Percentiles rank a stretch among this genome's conserved stretches.
These are phyloP conservation scores for Myotis lucifugus DNA, from an alignment of 2,113 vertebrate genomes.

Conservation along the genomic window DNA sequence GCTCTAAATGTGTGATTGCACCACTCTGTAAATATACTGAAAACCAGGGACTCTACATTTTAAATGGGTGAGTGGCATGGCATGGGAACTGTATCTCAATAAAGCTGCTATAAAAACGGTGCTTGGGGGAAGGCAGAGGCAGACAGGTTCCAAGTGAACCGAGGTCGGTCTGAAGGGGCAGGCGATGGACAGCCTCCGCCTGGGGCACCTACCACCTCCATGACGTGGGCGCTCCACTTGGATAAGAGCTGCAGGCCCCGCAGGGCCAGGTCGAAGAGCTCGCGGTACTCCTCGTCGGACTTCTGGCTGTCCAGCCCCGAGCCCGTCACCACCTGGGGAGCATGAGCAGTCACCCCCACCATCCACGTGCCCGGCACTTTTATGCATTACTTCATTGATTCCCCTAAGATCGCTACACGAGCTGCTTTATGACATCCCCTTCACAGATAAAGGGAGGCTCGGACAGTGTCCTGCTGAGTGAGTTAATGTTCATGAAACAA, in stretches of 20 bases:
- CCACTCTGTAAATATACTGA: background rate
- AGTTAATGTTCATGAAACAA: background rate
- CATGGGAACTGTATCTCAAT: background rate
- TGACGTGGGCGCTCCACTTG: conserved; percentile 99
- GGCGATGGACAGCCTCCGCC: background rate
- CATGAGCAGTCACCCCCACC: background rate
- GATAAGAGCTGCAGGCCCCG: conserved; percentile 97
- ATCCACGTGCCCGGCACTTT: accelerated
- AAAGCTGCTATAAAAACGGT: background rate
- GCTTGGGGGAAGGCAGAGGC: background rate
- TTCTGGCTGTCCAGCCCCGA: conserved; percentile 99
- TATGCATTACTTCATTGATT: background rate
- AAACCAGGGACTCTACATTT: background rate
- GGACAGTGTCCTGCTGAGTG: background rate
- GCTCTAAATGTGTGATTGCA: background rate
- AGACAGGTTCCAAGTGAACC: background rate
- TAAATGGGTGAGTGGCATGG: background rate
- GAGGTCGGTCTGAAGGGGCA: background rate
- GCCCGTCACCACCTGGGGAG: conserved; percentile 94
- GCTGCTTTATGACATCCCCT: background rate
- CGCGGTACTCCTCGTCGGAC: conserved; percentile 97
- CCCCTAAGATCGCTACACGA: background rate
- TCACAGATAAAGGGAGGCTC: background rate
- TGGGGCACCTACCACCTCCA: conserved; percentile 95
- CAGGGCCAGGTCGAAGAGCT: conserved; percentile 96